These are phyloP conservation scores for Sanderia malayensis DNA, from an alignment of 30 jellyfish, hydroid and myxozoan genomes.

Conservation along the genomic window DNA sequence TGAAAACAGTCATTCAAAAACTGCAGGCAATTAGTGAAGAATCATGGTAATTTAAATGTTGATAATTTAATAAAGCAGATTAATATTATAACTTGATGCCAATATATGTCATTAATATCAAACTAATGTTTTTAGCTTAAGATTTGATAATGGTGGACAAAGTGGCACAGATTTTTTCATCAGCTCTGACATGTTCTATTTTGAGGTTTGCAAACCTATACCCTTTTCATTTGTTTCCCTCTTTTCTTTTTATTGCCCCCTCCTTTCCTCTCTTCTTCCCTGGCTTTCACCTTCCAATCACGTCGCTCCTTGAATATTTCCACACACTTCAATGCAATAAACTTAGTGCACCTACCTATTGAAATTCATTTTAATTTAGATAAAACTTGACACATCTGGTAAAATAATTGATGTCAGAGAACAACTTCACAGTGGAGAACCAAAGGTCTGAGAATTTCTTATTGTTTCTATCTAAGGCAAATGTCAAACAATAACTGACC, in stretches of 20 bases:
- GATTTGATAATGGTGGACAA: constrained; percentile 77
- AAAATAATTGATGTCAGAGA: constrained; percentile 64
- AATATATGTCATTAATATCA: neutral
- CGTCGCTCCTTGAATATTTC: no score
- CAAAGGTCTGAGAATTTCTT: constrained; percentile 38
- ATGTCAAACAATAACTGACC: neutral
- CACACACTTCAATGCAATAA: no score
- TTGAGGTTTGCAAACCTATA: no score
- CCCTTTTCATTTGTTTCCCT: no score
- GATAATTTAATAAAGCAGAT: neutral
- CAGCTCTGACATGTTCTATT: constrained; percentile 81
- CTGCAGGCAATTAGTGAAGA: constrained; percentile 66
- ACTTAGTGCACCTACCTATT: no score
- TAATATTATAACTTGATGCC: neutral
- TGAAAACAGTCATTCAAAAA: constrained; percentile 64
- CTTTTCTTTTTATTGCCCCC: no score
- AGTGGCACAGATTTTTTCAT: constrained; percentile 79
- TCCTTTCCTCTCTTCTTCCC: no score
- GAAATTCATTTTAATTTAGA: no score
- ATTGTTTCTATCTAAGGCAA: neutral
- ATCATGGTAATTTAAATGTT: constrained; percentile 34
- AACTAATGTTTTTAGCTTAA: constrained; percentile 11
- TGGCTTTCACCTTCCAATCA: no score
- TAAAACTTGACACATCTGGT: constrained; percentile 65
- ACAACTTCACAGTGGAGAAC: constrained; percentile 80